A percentile compares a stretch with the other conserved stretches of the same genome.
Evolutionary conservation across 1,140 invertebrate genomes (phyloP).

Genomic region (Ruditapes philippinarum): DNA sequence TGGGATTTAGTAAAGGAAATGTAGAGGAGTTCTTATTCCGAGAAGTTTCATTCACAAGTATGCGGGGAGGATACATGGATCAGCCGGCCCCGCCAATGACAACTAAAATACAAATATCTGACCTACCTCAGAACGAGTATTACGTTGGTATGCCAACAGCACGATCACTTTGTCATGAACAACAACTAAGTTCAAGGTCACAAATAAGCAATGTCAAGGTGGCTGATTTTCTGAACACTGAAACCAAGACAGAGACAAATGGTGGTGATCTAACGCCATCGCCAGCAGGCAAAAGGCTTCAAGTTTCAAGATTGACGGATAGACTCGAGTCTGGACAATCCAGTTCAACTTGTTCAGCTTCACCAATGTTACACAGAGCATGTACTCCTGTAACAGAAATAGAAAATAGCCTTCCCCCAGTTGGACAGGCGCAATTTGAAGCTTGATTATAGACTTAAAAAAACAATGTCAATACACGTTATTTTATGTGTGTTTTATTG

Average conservation of each 20-base stretch:
- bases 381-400: not conserved
- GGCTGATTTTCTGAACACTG: not conserved
- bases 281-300: not conserved
- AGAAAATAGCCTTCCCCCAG: not conserved
- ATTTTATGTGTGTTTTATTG: too few relatives aligned
- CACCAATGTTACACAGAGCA: not conserved
- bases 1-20: not conserved
- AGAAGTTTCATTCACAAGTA: constrained; percentile 14
- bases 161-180: not conserved
- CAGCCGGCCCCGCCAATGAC: not conserved
- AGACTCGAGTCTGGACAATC: not conserved
- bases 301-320: not conserved
- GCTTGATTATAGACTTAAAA: too few relatives aligned
- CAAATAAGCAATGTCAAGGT: not conserved
- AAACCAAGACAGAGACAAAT: not conserved
- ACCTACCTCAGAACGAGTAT: not conserved
- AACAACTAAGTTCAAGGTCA: not conserved
- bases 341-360: not conserved
- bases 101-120: not conserved
- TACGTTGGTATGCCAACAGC: not conserved
- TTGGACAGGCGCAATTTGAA: not conserved
- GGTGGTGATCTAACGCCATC: not conserved
- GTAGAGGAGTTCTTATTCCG: constrained; percentile 28
- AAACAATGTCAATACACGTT: too few relatives aligned
- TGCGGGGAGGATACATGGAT: not conserved